Evolutionary conservation across 1,140 invertebrate genomes (phyloP).

Genomic region (Lepeophtheirus salmonis): DNA sequence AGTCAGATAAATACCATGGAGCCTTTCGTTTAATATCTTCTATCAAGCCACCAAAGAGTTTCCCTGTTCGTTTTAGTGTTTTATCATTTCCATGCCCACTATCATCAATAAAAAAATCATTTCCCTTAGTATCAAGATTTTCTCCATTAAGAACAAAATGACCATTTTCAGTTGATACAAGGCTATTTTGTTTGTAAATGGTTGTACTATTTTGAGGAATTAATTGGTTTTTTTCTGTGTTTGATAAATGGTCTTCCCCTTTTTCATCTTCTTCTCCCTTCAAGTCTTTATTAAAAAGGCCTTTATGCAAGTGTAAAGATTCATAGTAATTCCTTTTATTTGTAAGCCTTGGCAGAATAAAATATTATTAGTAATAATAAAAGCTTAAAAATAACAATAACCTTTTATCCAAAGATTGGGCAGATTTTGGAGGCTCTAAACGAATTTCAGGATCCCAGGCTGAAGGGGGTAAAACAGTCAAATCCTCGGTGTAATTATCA

Average conservation of each 20-base stretch:
- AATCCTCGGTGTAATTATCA: conserved; percentile 28
- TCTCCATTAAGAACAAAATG: conserved; percentile 22
- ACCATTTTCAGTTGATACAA: background rate
- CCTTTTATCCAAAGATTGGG: conserved; percentile 19
- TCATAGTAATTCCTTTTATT: background rate
- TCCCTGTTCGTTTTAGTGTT: conserved; percentile 60
- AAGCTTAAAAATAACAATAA: background rate
- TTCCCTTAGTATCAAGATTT: conserved; percentile 22
- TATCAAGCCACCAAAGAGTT: conserved; percentile 67
- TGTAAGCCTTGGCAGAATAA: background rate
- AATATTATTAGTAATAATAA: too few species aligned
- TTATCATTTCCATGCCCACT: conserved; percentile 47
- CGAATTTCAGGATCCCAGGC: conserved; percentile 28
- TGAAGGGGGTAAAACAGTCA: conserved; percentile 30
- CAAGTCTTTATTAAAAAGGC: background rate
- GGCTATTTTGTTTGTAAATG: background rate
- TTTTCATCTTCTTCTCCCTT: background rate
- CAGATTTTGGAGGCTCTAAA: conserved; percentile 26
- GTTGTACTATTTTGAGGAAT: background rate
- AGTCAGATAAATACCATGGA: conserved; percentile 42
- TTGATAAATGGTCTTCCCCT: too few species aligned
- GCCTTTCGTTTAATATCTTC: conserved; percentile 81
- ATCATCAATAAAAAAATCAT: background rate
- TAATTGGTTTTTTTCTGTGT: background rate
- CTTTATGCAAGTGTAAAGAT: background rate